These are phyloP conservation scores for Neodiprion lecontei DNA, from an alignment of 1,140 invertebrate genomes.

Conservation along the genomic window DNA sequence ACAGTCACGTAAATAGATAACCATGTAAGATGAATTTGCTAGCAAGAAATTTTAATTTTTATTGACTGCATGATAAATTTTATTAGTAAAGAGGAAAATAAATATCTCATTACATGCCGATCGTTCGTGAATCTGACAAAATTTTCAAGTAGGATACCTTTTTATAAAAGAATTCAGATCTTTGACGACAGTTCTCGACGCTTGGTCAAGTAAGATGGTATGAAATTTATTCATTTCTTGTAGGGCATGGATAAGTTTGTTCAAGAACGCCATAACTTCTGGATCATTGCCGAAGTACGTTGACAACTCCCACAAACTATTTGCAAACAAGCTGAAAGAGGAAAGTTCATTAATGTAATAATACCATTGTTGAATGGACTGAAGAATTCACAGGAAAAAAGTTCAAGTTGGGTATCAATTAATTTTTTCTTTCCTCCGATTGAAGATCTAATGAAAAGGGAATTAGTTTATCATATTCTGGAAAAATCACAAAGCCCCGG, in stretches of 20 bases:
- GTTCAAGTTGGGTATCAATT: constrained; percentile 19
- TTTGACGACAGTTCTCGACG: constrained; percentile 85
- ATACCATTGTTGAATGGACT: constrained; percentile 16
- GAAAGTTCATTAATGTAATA: constrained; percentile 24
- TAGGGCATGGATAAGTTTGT: constrained; percentile 77
- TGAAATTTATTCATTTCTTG: constrained; percentile 93
- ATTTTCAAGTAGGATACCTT: constrained; percentile 64
- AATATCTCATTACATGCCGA: no score
- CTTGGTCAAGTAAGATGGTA: constrained; percentile 88
- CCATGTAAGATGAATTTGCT: no score
- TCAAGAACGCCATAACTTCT: constrained; percentile 71
- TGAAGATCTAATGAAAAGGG: constrained; percentile 16
- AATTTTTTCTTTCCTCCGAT: constrained; percentile 19
- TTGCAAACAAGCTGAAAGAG: constrained; percentile 75
- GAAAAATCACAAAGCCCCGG: no score
- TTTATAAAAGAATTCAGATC: constrained; percentile 89
- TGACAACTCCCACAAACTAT: constrained; percentile 84
- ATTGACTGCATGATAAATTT: no score
- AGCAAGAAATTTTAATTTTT: no score
- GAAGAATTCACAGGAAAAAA: not conserved
- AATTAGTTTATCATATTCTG: constrained; percentile 8
- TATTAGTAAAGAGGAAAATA: no score
- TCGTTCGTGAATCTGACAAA: no score
- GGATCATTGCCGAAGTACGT: constrained; percentile 78
- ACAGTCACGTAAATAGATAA: no score